These are phyloP conservation scores for Stratiomys singularior DNA, from an alignment of 2,888 invertebrate genomes.

Conservation along the genomic window DNA sequence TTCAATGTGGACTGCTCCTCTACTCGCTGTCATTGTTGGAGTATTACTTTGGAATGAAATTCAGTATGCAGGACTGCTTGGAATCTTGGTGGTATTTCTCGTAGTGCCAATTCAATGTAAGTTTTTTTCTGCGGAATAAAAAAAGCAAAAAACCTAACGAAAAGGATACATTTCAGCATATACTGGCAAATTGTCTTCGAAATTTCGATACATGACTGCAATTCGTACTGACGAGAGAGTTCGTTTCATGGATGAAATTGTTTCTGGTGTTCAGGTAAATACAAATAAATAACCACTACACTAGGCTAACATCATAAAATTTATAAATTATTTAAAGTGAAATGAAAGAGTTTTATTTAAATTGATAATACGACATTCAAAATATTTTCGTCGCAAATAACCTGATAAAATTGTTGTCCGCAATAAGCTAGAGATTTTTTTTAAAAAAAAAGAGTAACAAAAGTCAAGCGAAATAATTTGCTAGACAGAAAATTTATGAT, in stretches of 20 bases:
- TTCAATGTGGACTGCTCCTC: conserved; percentile 84
- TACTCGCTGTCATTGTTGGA: conserved; percentile 72
- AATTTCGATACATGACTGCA: conserved; percentile 68
- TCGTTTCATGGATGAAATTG: conserved; percentile 79
- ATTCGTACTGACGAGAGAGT: conserved; percentile 78
- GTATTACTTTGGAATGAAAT: conserved; percentile 77
- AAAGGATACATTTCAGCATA: conserved; percentile 56
- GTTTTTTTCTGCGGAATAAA: background rate
- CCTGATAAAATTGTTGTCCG: too few species aligned
- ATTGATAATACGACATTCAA: too few species aligned
- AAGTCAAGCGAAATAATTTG: too few species aligned
- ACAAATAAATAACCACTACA: too few species aligned
- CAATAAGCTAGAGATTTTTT: too few species aligned
- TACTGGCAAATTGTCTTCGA: conserved; percentile 58
- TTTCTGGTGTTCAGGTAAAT: conserved; percentile 73
- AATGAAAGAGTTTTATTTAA: too few species aligned
- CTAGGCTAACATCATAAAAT: too few species aligned
- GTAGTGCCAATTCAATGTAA: conserved; percentile 82
- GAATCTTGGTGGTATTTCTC: conserved; percentile 75
- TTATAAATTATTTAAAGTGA: too few species aligned
- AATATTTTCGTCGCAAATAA: too few species aligned
- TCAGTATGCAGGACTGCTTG: conserved; percentile 74
- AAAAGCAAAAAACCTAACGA: background rate
- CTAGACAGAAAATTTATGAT: too few species aligned
- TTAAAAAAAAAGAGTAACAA: too few species aligned